Evolutionary conservation across 2,797 vertebrate species (phyloP).

Genomic region (Pipistrellus pygmaeus): DNA sequence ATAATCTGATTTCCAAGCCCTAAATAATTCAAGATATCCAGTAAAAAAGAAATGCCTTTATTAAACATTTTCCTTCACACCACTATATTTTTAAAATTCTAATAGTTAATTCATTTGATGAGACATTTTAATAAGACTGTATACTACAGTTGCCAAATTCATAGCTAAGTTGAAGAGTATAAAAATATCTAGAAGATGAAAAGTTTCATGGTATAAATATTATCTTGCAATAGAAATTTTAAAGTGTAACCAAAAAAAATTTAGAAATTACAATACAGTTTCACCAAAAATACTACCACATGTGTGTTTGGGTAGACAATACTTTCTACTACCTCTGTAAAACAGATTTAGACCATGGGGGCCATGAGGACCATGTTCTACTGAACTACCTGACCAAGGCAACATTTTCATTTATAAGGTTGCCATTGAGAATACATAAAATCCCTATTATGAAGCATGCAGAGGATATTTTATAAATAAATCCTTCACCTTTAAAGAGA

Average conservation of each 20-base stretch:
- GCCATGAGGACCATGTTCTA: too few species aligned
- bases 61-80: constrained; percentile 65
- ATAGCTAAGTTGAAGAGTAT: constrained; percentile 60
- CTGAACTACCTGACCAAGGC: too few species aligned
- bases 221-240: constrained; percentile 28
- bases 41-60: neutral
- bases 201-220: constrained; percentile 52
- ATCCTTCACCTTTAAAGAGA: constrained; percentile 49
- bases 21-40: constrained; percentile 71
- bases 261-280: constrained; percentile 65
- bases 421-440: constrained; percentile 12
- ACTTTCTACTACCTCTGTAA: constrained; percentile 39
- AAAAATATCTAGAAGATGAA: constrained; percentile 54
- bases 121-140: constrained; percentile 19
- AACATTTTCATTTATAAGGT: too few species aligned
- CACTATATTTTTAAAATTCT: constrained; percentile 62
- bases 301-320: neutral
- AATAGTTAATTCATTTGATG: constrained; percentile 61
- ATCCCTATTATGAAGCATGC: constrained; percentile 46
- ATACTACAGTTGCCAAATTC: constrained; percentile 60
- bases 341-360: constrained; percentile 26
- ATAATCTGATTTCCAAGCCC: constrained; percentile 70
- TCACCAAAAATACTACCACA: constrained; percentile 42
- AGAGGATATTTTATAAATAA: constrained; percentile 44
- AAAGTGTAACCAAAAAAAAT: constrained; percentile 23